Conservation (phyloP, 2,888 invertebrate species). For the Torymus texanus region DNA sequence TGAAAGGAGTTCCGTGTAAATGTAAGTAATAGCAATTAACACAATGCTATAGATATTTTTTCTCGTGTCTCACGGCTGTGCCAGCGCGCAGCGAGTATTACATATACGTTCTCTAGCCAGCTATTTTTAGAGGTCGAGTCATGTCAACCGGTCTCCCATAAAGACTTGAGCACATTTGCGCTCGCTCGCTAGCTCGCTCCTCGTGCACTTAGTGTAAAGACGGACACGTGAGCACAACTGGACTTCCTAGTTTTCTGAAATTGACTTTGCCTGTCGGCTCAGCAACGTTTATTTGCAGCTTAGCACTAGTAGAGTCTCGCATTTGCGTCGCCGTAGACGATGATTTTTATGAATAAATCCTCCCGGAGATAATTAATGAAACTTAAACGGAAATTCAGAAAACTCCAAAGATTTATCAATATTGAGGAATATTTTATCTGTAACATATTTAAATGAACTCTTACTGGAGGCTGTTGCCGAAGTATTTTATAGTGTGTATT, state of each 20-base stretch:
- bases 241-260: slow-evolving; percentile 66
- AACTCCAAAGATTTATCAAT: no score
- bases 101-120: slow-evolving; percentile 58
- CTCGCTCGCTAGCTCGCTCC: slow-evolving; percentile 40
- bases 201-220: slow-evolving; percentile 57
- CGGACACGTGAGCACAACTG: slow-evolving; percentile 51
- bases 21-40: slow-evolving; percentile 68
- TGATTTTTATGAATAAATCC: slow-evolving; percentile 16
- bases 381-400: no score
- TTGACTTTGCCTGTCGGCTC: slow-evolving; percentile 52
- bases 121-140: slow-evolving; percentile 72
- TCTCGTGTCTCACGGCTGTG: neutral
- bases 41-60: slow-evolving; percentile 37
- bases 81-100: neutral
- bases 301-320: neutral
- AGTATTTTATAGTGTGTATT: neutral
- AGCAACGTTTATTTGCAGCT: slow-evolving; percentile 47
- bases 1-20: slow-evolving; percentile 62
- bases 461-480: no score
- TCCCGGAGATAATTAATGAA: neutral
- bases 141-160: slow-evolving; percentile 67
- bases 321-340: slow-evolving; percentile 2
- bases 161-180: slow-evolving; percentile 61
- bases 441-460: no score
- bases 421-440: no score